Base-by-base conservation (phyloP, 1,140 invertebrate species). In the Sitodiplosis mosellana region DNA sequence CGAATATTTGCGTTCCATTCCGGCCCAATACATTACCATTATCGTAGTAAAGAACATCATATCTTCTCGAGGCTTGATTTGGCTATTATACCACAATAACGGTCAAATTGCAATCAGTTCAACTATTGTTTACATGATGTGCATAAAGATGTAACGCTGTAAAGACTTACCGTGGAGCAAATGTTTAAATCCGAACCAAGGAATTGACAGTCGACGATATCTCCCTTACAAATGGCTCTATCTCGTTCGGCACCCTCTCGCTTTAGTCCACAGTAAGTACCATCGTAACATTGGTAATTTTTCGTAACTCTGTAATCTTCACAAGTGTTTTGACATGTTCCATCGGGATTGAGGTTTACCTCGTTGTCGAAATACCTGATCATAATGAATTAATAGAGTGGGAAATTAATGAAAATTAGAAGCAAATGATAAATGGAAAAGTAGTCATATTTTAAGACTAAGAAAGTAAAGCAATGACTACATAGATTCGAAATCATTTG, bases 321-420 rank as follows among this genome's bases (percentile, higher is more conserved):
- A 27, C 43, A 45, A 6, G 43, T 45, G 7, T 27, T 12, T 27
- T n/a, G 14, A n/a, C 43, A 45, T 18, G 14, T 19, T 22, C 7
- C 5, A 4, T n/a, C 12, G 5, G 2, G 2, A 17, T 45, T 45
- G 6, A 45, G 33, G 22, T 45, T 45, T 3, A 45, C 43, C 14
- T 45, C 43, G 22, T 45, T 45, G 22, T 45, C 43, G 14, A 45
- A 7, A 21, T 45, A 45, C 43, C 12, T 45, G 21, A n/a, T n/a
- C n/a, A n/a, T n/a, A n/a, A n/a, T n/a, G n/a, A n/a, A n/a, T n/a
- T 22, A 44, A 7, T 44, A 44, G 22, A 10, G 10, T 7, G 3
- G 42, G 19, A 20, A 44, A 7, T 41, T 41, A 17, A 41, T 41
- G 7, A 18, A n/a, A 11, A 17, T 41, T 8, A 7, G 33, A 7